These are phyloP conservation scores for Catocala sponsa DNA, from an alignment of 2,888 invertebrate genomes.

Conservation along the genomic window DNA sequence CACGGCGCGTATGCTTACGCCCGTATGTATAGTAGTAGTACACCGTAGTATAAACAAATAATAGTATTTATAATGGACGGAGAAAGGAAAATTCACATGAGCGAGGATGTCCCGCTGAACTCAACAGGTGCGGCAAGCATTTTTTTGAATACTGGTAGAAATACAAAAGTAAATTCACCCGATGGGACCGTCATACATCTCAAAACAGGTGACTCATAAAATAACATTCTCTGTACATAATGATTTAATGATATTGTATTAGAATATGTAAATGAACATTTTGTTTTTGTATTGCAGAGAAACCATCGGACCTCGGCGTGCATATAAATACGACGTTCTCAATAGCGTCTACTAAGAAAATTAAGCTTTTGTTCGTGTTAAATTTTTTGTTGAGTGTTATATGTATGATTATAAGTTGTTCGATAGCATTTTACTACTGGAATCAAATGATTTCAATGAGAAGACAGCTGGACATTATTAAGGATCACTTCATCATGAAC, in stretches of 20 bases:
- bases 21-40: conserved; percentile 69
- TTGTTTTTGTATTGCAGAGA: conserved; percentile 69
- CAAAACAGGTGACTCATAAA: conserved; percentile 76
- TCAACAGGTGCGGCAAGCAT: conserved; percentile 80
- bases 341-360: conserved; percentile 85
- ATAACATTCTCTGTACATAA: conserved; percentile 10
- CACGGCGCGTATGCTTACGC: conserved; percentile 73
- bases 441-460: conserved; percentile 78
- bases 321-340: conserved; percentile 83
- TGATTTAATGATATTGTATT: neutral
- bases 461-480: conserved; percentile 73
- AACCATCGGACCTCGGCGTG: conserved; percentile 79
- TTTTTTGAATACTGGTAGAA: conserved; percentile 80
- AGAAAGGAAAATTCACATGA: conserved; percentile 76
- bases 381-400: conserved; percentile 79
- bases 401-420: conserved; percentile 77
- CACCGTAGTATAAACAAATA: conserved; percentile 55
- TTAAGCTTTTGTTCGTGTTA: conserved; percentile 78
- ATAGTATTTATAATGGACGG: conserved; percentile 74
- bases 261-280: conserved; percentile 28
- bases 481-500: conserved; percentile 72
- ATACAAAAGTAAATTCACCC: conserved; percentile 70
- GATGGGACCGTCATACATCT: conserved; percentile 83
- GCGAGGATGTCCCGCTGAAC: conserved; percentile 80
- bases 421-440: conserved; percentile 81